Base-by-base conservation (phyloP, 2,888 invertebrate genomes). In the Metacarcinus magister region DNA sequence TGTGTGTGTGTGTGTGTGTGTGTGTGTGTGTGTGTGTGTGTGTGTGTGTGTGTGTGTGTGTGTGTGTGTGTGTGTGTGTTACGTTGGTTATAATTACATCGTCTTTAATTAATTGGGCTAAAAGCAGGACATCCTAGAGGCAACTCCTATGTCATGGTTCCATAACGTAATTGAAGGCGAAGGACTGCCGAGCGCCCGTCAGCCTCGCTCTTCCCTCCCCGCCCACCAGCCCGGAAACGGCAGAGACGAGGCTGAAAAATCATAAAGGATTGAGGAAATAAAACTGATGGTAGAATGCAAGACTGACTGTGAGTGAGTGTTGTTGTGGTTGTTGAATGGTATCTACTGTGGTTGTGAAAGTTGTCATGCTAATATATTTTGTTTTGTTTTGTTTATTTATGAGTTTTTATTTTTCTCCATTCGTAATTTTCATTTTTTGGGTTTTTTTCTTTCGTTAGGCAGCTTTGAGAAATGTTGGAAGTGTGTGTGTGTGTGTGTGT, bases 1-100 rank as follows among this genome's bases (percentile, higher is more conserved):
- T 87, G 87, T 87, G 87, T 87, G 87, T 23, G 16, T 67, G 60
- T 67, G 60, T 67, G 19, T 67, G 60, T 67, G 60, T 67, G 60
- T 67, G 60, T 67, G 23, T 67, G 60, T 67, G 16, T 67, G 60
- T 67, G 60, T 13, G 60, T 67, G 16, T 13, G 60, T 67, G 60
- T 19, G 13, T 67, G 60, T 75, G 75, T 75, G 28, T 75, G 75
- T 75, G 75, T 75, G 75, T 75, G 75, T 28, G 75, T 28, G 75
- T 75, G 75, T 28, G 75, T 75, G 75, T 28, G 75, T 75, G 75
- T 28, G 28, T 28, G 75, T 28, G 60, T 60, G 16, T 28, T 23
- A 0, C 2, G 13, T 16, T 3, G 39, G 32, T 10, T 19, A 19
- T 87, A 87, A 39, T 39, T 87, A 87, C 39, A 13, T 87, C 39